Conservation (phyloP, 1,140 invertebrate genomes). For the Neodiprion pinetum region DNA sequence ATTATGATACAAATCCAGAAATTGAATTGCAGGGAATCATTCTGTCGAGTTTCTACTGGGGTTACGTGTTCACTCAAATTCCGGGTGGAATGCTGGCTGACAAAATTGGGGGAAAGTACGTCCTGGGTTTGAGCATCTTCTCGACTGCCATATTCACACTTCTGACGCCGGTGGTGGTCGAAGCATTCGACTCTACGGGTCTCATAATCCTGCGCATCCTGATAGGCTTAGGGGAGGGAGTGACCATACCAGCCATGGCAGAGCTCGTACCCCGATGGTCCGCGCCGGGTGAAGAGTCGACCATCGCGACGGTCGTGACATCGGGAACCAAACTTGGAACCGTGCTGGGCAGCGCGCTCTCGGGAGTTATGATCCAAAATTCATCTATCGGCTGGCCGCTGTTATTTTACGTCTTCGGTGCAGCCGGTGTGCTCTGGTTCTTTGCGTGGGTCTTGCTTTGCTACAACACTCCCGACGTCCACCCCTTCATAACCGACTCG, state of each 20-base stretch:
- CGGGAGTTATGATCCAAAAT: constrained; percentile 56
- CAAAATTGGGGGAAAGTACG: constrained; percentile 63
- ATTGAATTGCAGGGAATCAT: constrained; percentile 62
- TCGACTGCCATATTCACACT: constrained; percentile 68
- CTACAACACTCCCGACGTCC: constrained; percentile 76
- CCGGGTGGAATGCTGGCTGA: constrained; percentile 69
- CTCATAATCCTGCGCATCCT: constrained; percentile 69
- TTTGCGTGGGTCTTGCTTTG: constrained; percentile 73
- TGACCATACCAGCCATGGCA: constrained; percentile 72
- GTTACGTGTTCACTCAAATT: constrained; percentile 65
- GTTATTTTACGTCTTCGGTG: constrained; percentile 21
- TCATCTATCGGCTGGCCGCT: constrained; percentile 44
- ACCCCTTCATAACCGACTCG: constrained; percentile 79
- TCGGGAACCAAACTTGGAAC: constrained; percentile 72
- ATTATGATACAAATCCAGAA: too few relatives aligned
- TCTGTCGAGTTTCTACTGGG: constrained; percentile 52
- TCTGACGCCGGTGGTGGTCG: constrained; percentile 66
- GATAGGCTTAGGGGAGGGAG: constrained; percentile 72
- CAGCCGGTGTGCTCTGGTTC: constrained; percentile 15
- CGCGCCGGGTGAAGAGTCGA: constrained; percentile 47
- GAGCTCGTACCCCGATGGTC: constrained; percentile 76
- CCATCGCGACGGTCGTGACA: constrained; percentile 29
- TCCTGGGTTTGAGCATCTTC: too few relatives aligned
- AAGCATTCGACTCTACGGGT: constrained; percentile 62
- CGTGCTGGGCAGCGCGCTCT: constrained; percentile 72